These are phyloP conservation scores for Andrena fulva DNA, from an alignment of 2,888 invertebrate species.

Conservation along the genomic window DNA sequence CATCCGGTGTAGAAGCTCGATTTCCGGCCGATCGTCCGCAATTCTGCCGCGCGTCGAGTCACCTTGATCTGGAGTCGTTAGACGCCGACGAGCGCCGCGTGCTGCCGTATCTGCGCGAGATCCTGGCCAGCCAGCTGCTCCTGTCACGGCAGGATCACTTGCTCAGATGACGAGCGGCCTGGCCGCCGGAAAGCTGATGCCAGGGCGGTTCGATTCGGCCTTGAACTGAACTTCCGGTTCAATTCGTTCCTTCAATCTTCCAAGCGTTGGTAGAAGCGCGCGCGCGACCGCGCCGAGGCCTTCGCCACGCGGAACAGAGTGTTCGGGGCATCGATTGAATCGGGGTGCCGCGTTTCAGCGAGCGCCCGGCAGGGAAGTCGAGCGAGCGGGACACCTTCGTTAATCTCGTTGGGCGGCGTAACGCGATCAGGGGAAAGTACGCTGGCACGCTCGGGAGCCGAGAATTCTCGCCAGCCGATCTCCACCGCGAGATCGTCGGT, in stretches of 20 bases:
- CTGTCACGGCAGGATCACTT: constrained; percentile 76
- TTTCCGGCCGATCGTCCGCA: constrained; percentile 51
- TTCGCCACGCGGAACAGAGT: neutral
- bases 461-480: neutral
- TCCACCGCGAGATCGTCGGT: neutral
- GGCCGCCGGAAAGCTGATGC: constrained; percentile 79
- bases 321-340: constrained; percentile 1
- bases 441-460: neutral
- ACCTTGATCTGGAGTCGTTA: constrained; percentile 38
- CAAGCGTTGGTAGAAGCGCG: no score
- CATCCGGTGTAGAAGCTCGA: constrained; percentile 58
- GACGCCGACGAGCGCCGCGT: constrained; percentile 33
- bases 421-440: constrained; percentile 13
- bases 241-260: neutral
- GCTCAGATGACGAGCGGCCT: constrained; percentile 81
- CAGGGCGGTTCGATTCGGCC: constrained; percentile 75
- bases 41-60: constrained; percentile 41
- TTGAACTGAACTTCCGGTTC: constrained; percentile 48
- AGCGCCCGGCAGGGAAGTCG: neutral
- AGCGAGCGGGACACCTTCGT: neutral
- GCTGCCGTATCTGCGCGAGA: constrained; percentile 31
- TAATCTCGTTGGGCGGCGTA: constrained; percentile 11
- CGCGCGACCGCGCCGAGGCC: neutral
- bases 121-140: constrained; percentile 63
- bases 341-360: neutral